Evolutionary conservation across 2,113 vertebrate genomes (phyloP).

Genomic region (Speoplatyrhinus poulsoni): DNA sequence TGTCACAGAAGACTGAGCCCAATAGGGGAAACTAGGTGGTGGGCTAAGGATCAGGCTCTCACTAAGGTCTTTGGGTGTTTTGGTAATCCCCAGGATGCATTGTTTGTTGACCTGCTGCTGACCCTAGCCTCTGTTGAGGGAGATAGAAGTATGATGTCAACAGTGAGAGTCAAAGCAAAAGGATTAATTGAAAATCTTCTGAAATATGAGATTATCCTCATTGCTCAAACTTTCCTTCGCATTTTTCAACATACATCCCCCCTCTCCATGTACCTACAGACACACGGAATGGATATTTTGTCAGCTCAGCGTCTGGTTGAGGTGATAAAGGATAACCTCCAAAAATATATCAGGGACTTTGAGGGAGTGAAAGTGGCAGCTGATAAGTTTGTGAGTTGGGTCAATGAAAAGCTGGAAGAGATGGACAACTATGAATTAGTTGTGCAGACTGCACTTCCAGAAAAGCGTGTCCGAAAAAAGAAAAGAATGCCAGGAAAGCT

Average conservation of each 20-base stretch:
- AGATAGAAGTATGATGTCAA: slow-evolving; percentile 5
- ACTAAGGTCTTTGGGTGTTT: slow-evolving; percentile 37
- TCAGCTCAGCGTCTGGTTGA: slow-evolving; percentile 14
- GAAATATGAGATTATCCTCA: slow-evolving; percentile 14
- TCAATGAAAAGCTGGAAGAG: slow-evolving; percentile 24
- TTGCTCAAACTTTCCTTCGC: slow-evolving; percentile 24
- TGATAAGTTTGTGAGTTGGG: slow-evolving; percentile 31
- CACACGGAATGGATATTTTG: slow-evolving; percentile 14
- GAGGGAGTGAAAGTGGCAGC: slow-evolving; percentile 28
- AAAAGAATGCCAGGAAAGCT: slow-evolving; percentile 31
- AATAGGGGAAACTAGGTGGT: slow-evolving; percentile 27
- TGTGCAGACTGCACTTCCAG: slow-evolving; percentile 17
- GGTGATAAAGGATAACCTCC: slow-evolving; percentile 17
- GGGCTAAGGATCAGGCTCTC: slow-evolving; percentile 36
- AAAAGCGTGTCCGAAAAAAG: slow-evolving; percentile 24
- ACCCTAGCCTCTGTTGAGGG: slow-evolving; percentile 17
- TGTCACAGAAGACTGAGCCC: slow-evolving; percentile 10
- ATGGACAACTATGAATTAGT: slow-evolving; percentile 14
- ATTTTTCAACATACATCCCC: slow-evolving; percentile 21
- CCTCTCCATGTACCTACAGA: slow-evolving; percentile 20
- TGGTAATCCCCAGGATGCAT: slow-evolving; percentile 26
- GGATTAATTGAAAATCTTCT: slow-evolving; percentile 11
- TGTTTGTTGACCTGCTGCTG: slow-evolving; percentile 31
- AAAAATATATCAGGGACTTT: slow-evolving; percentile 23
- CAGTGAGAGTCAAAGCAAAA: slow-evolving; percentile 14